phyloP scores from a whole-genome alignment of 1,140 invertebrate genomes.

The Trinorchestia longiramus region DNA sequence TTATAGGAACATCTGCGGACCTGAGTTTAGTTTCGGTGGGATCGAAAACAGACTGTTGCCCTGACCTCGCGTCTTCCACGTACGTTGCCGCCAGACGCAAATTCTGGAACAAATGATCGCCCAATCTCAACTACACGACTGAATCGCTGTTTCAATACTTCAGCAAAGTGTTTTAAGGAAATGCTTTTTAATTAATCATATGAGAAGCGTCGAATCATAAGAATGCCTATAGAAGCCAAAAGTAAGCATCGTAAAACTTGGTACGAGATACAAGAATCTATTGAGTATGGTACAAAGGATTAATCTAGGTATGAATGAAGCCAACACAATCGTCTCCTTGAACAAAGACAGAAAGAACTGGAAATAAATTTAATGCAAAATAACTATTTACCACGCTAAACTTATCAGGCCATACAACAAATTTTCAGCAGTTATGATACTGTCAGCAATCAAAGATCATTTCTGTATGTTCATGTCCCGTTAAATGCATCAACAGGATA shows the following conservation, averaged over 20 bases:
- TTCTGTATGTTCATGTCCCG: too few relatives aligned
- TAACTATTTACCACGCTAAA: background rate
- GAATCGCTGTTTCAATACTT: background rate
- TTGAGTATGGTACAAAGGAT: background rate
- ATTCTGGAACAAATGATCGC: slow-evolving; percentile 58
- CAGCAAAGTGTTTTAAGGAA: background rate
- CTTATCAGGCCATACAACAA: background rate
- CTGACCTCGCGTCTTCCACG: slow-evolving; percentile 71
- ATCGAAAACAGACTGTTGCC: slow-evolving; percentile 71
- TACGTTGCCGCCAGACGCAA: slow-evolving; percentile 70
- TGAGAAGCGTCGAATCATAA: background rate
- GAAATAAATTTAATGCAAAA: background rate
- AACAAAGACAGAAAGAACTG: background rate
- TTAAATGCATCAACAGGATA: too few relatives aligned
- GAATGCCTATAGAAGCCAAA: too few relatives aligned
- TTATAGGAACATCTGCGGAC: slow-evolving; percentile 62
- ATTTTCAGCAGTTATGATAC: background rate
- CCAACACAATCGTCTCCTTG: background rate
- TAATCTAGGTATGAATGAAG: background rate
- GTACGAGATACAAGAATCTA: background rate
- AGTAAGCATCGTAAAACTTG: background rate
- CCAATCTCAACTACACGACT: background rate
- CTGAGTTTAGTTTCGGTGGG: slow-evolving; percentile 69
- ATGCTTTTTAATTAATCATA: background rate
- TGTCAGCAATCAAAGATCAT: too few relatives aligned